Evolutionary conservation across 2,797 vertebrate genomes (phyloP).

Genomic region (Kryptopterus vitreolus): DNA sequence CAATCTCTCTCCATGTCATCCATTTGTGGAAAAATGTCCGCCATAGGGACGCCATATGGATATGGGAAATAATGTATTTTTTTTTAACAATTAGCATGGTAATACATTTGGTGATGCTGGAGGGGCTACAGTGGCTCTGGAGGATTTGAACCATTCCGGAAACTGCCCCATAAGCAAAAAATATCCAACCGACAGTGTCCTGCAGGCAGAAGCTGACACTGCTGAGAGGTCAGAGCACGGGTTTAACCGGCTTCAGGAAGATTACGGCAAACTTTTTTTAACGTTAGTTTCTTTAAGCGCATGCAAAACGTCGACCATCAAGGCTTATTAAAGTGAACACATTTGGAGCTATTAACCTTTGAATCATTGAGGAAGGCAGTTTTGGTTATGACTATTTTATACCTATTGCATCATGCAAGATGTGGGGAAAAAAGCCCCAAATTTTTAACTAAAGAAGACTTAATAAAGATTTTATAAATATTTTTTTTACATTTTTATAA

Average conservation of each 20-base stretch:
- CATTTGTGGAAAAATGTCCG: background rate
- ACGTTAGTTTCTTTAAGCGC: background rate
- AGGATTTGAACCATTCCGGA: constrained; percentile 1
- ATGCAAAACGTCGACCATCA: background rate
- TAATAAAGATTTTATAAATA: too few species aligned
- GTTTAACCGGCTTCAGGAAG: background rate
- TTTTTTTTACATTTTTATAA: too few species aligned
- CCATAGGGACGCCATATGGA: background rate
- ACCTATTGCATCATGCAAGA: background rate
- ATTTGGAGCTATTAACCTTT: background rate
- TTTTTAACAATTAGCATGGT: constrained; percentile 1
- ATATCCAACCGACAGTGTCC: background rate
- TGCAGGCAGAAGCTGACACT: constrained; percentile 9
- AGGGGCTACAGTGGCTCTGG: background rate
- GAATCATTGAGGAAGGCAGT: background rate
- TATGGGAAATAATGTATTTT: too few species aligned
- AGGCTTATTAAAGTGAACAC: background rate
- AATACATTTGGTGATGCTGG: background rate
- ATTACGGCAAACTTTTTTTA: background rate
- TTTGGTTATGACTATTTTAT: background rate
- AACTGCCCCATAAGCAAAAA: background rate
- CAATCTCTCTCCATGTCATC: background rate
- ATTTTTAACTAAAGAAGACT: too few species aligned
- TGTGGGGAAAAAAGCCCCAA: too few species aligned
- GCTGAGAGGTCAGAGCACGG: background rate